A percentile compares a stretch with the other conserved stretches of the same genome.
phyloP scores from a whole-genome alignment of 1,140 invertebrate species.

The Aphaenogaster rudis region DNA sequence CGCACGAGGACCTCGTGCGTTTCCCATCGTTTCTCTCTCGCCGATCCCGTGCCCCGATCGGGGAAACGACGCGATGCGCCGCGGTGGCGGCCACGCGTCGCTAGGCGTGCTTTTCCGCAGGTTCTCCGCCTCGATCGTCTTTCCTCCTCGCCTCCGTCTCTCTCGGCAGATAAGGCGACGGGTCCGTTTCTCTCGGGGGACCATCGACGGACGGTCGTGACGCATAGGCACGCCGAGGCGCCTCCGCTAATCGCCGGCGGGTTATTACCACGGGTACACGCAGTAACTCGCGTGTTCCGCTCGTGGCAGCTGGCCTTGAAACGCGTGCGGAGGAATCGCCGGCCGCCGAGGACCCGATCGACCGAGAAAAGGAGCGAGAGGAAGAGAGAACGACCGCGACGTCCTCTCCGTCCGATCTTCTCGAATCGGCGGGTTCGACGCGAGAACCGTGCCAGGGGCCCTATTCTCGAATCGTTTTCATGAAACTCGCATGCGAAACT shows the following conservation, averaged over 20 bases:
- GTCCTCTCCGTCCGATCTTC: conserved; percentile 16
- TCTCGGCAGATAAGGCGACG: conserved; percentile 68
- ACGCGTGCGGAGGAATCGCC: conserved; percentile 66
- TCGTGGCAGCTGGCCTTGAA: conserved; percentile 77
- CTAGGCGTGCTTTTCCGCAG: conserved; percentile 77
- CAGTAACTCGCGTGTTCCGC: conserved; percentile 69
- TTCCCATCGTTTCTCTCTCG: background rate
- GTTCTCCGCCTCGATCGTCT: background rate
- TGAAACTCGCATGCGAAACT: no score
- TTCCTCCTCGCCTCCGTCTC: conserved; percentile 5
- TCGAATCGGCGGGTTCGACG: background rate
- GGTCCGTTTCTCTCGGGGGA: conserved; percentile 52
- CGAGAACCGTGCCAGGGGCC: background rate
- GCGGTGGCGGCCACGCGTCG: conserved; percentile 71
- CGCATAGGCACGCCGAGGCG: conserved; percentile 67
- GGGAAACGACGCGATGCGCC: background rate
- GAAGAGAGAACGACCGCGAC: background rate
- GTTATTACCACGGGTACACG: conserved; percentile 65
- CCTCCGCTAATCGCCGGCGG: conserved; percentile 70
- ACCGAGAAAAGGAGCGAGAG: background rate
- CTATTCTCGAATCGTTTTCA: no score
- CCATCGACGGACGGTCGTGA: conserved; percentile 64
- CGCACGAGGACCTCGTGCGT: background rate
- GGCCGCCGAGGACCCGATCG: conserved; percentile 48
- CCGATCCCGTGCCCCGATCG: background rate